Base-by-base conservation (phyloP, 2,797 vertebrate genomes). In the Staurois parvus region DNA sequence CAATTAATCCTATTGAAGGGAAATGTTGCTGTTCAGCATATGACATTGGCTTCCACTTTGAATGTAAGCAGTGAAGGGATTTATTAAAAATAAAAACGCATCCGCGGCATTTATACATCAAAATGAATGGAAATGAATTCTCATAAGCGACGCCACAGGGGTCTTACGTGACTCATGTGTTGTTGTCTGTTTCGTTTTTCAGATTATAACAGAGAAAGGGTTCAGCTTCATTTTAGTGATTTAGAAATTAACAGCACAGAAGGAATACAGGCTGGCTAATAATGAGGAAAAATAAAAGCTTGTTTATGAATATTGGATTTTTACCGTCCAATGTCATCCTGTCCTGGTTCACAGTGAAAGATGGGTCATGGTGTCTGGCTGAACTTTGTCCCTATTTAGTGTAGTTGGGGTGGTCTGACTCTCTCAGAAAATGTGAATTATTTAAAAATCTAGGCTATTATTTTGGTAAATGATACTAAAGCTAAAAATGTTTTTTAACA, bases 171-270 rank as follows among this genome's bases (percentile, higher is more conserved):
- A 74, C 77, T 52, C 42, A 72, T 0, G 32, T 10, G 34, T 28
- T 85, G 56, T 56, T 85, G 56, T 56, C 62, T 85, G 69, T n/a
- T 77, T 84, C 72, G 64, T 40, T 37, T 69, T 70, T 40, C 52
- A 78, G 29, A 68, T 78, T 45, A 29, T 64, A 75, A 45, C 72
- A 73, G 81, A 48, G 64, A 45, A 45, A 69, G 17, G 11, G n/a
- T 28, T 64, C 67, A 59, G 72, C 56, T 62, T 64, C 28, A 73
- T 82, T n/a, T 66, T 62, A 75, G n/a, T 64, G 40, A 74, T 48
- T 42, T 45, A 45, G 37, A 48, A 52, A 66, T 83, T 66, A 83
- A 24, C 29, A 29, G 10, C 70, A 32, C 15, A 28, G 48, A 72
- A 68, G 67, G 67, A 72, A 81, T 1, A 59, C 6, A 59, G 8